phyloP scores from a whole-genome alignment of 1,140 invertebrate genomes.

The Heliconius himera region DNA sequence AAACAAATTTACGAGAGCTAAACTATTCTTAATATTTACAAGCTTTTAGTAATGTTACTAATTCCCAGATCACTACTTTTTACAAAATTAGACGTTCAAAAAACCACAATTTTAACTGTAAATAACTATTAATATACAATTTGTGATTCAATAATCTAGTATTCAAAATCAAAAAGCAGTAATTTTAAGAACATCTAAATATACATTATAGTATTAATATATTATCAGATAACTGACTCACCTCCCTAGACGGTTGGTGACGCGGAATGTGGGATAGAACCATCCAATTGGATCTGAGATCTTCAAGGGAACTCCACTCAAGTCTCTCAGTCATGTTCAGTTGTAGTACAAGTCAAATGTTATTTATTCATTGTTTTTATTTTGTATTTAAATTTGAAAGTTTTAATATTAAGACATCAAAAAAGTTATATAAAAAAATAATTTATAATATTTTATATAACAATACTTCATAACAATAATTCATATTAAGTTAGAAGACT shows the following conservation, averaged over 20 bases:
- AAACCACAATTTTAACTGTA: slow-evolving; percentile 19
- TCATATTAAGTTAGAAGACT: too few species aligned
- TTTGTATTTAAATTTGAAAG: too few species aligned
- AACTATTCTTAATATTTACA: not conserved
- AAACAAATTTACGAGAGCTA: not conserved
- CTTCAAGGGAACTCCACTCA: slow-evolving; percentile 36
- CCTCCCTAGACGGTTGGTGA: slow-evolving; percentile 57
- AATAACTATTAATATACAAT: not conserved
- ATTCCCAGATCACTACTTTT: slow-evolving; percentile 21
- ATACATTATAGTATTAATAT: slow-evolving; percentile 12
- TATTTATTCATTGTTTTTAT: too few species aligned
- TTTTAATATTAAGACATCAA: too few species aligned
- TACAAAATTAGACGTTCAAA: slow-evolving; percentile 25
- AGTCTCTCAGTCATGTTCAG: slow-evolving; percentile 43
- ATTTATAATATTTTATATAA: too few species aligned
- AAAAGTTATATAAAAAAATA: too few species aligned
- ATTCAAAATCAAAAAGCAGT: not conserved
- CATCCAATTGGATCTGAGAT: slow-evolving; percentile 48
- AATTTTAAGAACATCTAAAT: slow-evolving; percentile 38
- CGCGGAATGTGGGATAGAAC: slow-evolving; percentile 60
- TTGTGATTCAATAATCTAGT: too few species aligned
- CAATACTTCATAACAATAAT: too few species aligned
- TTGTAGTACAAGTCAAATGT: slow-evolving; percentile 10
- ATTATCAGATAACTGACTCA: slow-evolving; percentile 55
- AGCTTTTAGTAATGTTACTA: not conserved